phyloP scores from a whole-genome alignment of 2,113 vertebrate species.

The Raja brachyura region DNA sequence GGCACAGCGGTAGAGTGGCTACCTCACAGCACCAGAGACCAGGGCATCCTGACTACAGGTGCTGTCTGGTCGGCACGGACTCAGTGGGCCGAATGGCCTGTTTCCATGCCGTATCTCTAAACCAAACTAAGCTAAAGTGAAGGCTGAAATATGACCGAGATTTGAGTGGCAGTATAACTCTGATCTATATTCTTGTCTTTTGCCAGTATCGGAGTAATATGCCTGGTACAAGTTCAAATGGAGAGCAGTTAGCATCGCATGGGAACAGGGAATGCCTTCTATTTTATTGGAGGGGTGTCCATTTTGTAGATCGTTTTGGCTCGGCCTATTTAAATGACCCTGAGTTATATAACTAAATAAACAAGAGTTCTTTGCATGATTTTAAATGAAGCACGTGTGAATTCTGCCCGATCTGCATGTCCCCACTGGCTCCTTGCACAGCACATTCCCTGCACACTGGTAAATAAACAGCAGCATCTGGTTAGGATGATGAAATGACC shows the following conservation, averaged over 20 bases:
- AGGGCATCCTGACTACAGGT: too few species aligned
- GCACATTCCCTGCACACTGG: slow-evolving; percentile 7
- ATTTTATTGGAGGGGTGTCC: neutral
- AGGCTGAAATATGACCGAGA: neutral
- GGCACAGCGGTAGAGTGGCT: too few species aligned
- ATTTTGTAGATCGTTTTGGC: neutral
- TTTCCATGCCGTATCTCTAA: too few species aligned
- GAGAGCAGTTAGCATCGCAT: neutral
- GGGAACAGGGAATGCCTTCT: neutral
- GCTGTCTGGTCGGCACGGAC: too few species aligned
- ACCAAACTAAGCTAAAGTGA: neutral
- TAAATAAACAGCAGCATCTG: slow-evolving; percentile 35
- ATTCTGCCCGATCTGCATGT: slow-evolving; percentile 8
- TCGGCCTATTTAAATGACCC: neutral
- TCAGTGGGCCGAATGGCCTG: too few species aligned
- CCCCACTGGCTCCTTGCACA: neutral
- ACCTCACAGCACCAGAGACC: too few species aligned
- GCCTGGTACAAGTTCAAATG: neutral
- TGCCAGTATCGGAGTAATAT: neutral
- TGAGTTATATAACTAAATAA: slow-evolving; percentile 9
- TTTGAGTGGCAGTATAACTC: neutral
- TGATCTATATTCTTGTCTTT: neutral
- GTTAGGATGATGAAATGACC: slow-evolving; percentile 15
- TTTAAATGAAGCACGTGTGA: neutral
- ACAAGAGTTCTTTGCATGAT: neutral